Evolutionary conservation across 2,797 vertebrate species (phyloP).

Genomic region (Macropus fuliginosus): DNA sequence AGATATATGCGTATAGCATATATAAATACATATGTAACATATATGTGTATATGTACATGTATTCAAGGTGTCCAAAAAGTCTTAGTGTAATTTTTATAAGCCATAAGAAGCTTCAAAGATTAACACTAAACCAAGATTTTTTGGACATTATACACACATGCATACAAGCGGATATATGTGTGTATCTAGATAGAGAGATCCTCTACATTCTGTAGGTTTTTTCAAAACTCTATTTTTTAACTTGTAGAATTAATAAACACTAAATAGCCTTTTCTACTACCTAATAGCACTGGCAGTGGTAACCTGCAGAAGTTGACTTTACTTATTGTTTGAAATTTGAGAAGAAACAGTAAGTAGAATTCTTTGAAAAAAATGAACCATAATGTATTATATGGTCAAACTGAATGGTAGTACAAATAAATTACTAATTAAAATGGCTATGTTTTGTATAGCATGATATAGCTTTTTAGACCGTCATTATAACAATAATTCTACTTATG

Average conservation of each 20-base stretch:
- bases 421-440: constrained; percentile 14
- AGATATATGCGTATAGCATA: background rate
- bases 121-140: background rate
- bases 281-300: constrained; percentile 48
- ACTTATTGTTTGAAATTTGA: constrained; percentile 27
- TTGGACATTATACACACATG: background rate
- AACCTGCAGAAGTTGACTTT: background rate
- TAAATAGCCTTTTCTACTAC: constrained; percentile 14
- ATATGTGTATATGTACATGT: background rate
- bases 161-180: background rate
- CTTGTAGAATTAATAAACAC: constrained; percentile 39
- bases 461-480: constrained; percentile 50
- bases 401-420: constrained; percentile 29
- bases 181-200: background rate
- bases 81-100: background rate
- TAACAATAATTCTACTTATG: constrained; percentile 3
- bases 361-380: constrained; percentile 6
- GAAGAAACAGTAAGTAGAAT: constrained; percentile 14
- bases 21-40: background rate
- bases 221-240: constrained; percentile 16
- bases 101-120: background rate
- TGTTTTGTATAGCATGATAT: background rate
- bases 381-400: constrained; percentile 34
- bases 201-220: background rate
- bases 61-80: background rate